Conservation (phyloP, 1,140 invertebrate genomes). For the Cotesia chilonis region DNA sequence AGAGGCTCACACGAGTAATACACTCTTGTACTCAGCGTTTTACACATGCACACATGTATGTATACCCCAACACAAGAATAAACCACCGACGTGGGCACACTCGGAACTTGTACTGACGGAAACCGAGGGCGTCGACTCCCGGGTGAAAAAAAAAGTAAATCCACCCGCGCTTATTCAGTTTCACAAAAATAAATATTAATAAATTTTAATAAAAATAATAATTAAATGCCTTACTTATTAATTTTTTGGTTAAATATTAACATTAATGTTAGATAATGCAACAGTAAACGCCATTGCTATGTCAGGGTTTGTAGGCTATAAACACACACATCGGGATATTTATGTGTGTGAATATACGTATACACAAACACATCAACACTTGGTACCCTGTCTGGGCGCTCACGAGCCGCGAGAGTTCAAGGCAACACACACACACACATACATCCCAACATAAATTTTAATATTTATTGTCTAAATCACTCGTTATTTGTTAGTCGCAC, state of each 20-base stretch:
- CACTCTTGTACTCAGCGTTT: slow-evolving; percentile 7
- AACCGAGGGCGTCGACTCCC: slow-evolving; percentile 24
- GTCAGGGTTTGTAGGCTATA: slow-evolving; percentile 63
- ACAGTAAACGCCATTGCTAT: slow-evolving; percentile 47
- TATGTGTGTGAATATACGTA: neutral
- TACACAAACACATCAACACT: slow-evolving; percentile 29
- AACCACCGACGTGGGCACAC: slow-evolving; percentile 31
- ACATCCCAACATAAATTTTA: neutral
- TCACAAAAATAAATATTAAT: no score
- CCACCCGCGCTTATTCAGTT: no score
- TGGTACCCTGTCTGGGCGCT: slow-evolving; percentile 29
- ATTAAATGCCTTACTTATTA: neutral
- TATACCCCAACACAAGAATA: neutral
- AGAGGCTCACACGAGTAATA: slow-evolving; percentile 13
- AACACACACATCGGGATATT: slow-evolving; percentile 49
- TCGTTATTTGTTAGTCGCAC: neutral
- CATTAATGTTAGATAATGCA: slow-evolving; percentile 22
- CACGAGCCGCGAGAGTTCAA: slow-evolving; percentile 8
- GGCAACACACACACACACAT: no score
- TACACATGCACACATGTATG: neutral
- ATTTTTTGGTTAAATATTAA: neutral
- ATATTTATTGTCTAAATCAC: neutral
- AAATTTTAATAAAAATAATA: neutral
- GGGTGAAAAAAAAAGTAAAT: no score
- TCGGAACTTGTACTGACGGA: neutral